These are phyloP conservation scores for Asteroscopus sphinx DNA, from an alignment of 2,888 invertebrate genomes.

Conservation along the genomic window DNA sequence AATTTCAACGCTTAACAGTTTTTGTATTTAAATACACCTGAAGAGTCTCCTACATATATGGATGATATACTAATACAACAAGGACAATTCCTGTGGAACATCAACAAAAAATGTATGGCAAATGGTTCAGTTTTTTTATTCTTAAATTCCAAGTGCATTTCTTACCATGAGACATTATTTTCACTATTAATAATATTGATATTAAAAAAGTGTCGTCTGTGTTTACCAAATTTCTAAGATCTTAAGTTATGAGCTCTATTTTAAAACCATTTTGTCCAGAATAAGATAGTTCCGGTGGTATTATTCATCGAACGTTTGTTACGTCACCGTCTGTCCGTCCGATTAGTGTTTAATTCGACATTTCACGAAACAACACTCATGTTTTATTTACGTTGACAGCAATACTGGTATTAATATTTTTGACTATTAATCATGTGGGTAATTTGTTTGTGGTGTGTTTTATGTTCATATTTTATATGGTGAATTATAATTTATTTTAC, in stretches of 20 bases:
- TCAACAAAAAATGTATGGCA: too few relatives aligned
- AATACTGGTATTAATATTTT: constrained; percentile 9
- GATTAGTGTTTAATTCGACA: constrained; percentile 36
- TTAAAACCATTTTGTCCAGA: constrained; percentile 9
- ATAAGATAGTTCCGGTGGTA: constrained; percentile 22
- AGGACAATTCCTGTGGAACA: too few relatives aligned
- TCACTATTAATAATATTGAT: too few relatives aligned
- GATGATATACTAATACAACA: background rate
- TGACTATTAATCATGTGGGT: background rate
- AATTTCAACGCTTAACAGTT: too few relatives aligned
- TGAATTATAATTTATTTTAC: background rate
- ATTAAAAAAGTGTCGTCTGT: too few relatives aligned
- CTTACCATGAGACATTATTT: too few relatives aligned
- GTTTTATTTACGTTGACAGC: constrained; percentile 4
- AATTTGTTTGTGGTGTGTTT: background rate
- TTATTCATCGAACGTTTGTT: constrained; percentile 36
- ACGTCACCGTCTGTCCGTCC: constrained; percentile 26
- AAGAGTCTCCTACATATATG: too few relatives aligned
- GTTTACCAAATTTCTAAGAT: too few relatives aligned
- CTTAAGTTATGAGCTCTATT: too few relatives aligned
- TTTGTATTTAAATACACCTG: too few relatives aligned
- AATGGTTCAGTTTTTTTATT: too few relatives aligned
- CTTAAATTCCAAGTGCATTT: too few relatives aligned
- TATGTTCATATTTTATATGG: background rate
- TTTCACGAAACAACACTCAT: constrained; percentile 8